These are phyloP conservation scores for Pitangus sulphuratus DNA, from an alignment of 2,797 vertebrate genomes.

Conservation along the genomic window DNA sequence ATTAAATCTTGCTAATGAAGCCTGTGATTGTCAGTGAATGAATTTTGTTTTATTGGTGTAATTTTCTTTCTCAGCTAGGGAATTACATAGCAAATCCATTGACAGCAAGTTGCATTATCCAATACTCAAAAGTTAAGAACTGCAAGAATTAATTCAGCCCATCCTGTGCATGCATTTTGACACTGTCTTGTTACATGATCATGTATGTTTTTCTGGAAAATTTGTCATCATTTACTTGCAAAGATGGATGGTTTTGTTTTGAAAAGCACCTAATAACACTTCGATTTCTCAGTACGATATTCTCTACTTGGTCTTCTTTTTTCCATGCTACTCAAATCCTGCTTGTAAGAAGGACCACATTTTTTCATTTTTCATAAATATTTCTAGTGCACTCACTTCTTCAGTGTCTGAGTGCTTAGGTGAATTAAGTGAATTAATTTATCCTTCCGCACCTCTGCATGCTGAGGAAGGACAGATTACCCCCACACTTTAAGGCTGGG, in stretches of 20 bases:
- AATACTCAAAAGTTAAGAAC: slow-evolving; percentile 33
- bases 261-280: background rate
- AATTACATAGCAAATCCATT: background rate
- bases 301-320: background rate
- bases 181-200: background rate
- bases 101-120: background rate
- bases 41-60: background rate
- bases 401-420: background rate
- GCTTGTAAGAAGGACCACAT: background rate
- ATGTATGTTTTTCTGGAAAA: background rate
- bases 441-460: background rate
- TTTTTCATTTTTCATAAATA: background rate
- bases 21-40: background rate
- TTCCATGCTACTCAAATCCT: background rate
- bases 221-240: background rate
- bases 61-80: background rate
- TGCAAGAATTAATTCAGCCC: slow-evolving; percentile 63
- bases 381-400: background rate
- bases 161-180: background rate
- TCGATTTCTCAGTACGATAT: background rate
- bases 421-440: background rate
- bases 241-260: background rate
- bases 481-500: background rate
- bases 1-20: background rate
- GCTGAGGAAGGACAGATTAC: background rate